Base-by-base conservation (phyloP, 2,113 vertebrate species). In the Ictalurus furcatus region DNA sequence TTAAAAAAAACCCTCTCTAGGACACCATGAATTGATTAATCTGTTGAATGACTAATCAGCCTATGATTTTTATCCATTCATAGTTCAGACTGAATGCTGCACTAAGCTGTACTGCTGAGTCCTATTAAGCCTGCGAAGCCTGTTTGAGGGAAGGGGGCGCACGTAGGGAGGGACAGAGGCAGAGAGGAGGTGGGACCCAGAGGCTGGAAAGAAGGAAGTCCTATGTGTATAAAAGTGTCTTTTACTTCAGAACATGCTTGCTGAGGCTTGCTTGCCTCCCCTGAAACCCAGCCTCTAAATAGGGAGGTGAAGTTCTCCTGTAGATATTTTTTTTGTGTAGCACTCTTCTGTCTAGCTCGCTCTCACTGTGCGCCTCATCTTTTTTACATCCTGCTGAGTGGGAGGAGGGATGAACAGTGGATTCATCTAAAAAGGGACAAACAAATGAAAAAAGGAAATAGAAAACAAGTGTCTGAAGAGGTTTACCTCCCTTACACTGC, bases 191-290 rank as follows among this genome's bases (percentile, higher is more conserved):
- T 80, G 90, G 89, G 69, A 86, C 90, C 90, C 91, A 92, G 88
- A 90, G 91, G 95, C 96, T 96, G 95, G 95, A 96, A 96, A 96
- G 96, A 81, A 98, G 96, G 96, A 97, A 97, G 97, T 95, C 94
- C 96, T 95, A 95, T 96, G 97, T 96, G 96, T 96, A 94, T 94
- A 95, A 93, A 93, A 95, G 95, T 96, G 95, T 95, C 84, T 95
- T 92, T 94, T 92, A 13, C 93, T 94, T 93, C 94, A 95, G 96
- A 94, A 96, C 96, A 96, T 97, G 97, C 96, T 96, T 96, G 95
- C 95, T 94, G 95, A 90, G 92, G 94, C 94, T 94, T 85, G 89
- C 93, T 87, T 93, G 90, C 92, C 93, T 92, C 90, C 90, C 28
- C 89, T 92, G 93, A 95, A 96, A 96, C 96, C 96, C 96, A 97